Conservation (phyloP, 2,888 invertebrate species). For the Bellardia bayeri region DNA sequence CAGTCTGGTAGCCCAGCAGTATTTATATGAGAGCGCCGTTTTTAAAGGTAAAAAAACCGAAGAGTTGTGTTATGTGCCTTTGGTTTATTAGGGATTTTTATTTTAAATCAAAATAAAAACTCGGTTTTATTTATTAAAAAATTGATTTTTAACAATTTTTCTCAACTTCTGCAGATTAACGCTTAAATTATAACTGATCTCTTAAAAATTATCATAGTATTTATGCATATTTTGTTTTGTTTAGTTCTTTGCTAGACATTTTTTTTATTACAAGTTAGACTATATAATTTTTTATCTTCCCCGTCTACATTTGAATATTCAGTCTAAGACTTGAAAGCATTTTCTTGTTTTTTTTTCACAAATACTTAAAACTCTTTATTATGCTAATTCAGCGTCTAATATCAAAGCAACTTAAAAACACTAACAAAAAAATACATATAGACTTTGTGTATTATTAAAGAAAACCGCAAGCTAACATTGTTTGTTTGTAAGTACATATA, state of each 20-base stretch:
- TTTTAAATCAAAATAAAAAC: no score
- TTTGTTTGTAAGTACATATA: background rate
- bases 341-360: background rate
- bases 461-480: background rate
- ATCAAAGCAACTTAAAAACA: conserved; percentile 26
- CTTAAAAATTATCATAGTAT: no score
- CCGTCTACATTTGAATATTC: background rate
- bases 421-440: conserved; percentile 4
- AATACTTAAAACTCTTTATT: conserved; percentile 26
- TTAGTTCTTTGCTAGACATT: background rate
- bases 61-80: no score
- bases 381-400: conserved; percentile 32
- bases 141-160: no score
- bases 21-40: no score
- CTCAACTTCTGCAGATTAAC: no score
- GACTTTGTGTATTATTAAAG: conserved; percentile 10
- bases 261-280: background rate
- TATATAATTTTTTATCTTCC: background rate
- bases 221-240: no score
- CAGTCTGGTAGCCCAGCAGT: no score
- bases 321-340: background rate
- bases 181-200: no score
- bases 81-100: no score
- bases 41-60: no score
- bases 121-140: no score